A percentile compares a stretch with the other conserved stretches of the same genome.
phyloP scores from a whole-genome alignment of 1,140 invertebrate genomes.

The Trachymyrmex cornetzi region DNA sequence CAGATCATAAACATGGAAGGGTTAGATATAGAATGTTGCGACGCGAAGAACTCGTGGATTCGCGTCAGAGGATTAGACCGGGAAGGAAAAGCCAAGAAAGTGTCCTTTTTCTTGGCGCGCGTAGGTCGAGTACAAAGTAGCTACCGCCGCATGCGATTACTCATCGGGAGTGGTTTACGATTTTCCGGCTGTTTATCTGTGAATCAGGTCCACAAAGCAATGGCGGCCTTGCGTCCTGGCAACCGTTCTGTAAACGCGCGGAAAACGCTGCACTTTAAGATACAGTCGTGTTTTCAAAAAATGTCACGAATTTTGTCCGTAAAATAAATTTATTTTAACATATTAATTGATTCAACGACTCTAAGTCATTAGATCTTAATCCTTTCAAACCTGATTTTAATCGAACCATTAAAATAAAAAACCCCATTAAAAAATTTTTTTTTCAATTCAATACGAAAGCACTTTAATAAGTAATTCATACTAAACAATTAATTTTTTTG shows the following conservation, averaged over 20 bases:
- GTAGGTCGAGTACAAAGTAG: constrained; percentile 16
- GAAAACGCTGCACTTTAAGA: neutral
- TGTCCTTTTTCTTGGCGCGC: constrained; percentile 38
- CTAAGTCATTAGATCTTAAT: neutral
- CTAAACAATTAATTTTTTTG: too few relatives aligned
- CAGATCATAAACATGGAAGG: constrained; percentile 4
- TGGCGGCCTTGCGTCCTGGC: constrained; percentile 34
- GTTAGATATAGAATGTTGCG: constrained; percentile 42
- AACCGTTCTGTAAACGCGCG: constrained; percentile 35
- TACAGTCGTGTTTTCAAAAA: neutral
- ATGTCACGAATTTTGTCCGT: neutral
- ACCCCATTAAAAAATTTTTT: too few relatives aligned
- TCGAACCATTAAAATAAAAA: too few relatives aligned
- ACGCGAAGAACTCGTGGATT: neutral
- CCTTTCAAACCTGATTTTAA: too few relatives aligned
- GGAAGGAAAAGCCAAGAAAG: constrained; percentile 51
- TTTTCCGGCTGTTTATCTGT: constrained; percentile 57
- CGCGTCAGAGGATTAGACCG: constrained; percentile 26
- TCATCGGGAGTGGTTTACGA: constrained; percentile 40
- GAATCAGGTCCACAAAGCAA: constrained; percentile 5
- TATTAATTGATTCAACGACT: neutral
- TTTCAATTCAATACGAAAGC: too few relatives aligned
- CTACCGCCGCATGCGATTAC: constrained; percentile 14
- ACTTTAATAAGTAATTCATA: too few relatives aligned
- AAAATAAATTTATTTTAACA: constrained; percentile 1